Conservation (phyloP, 2,797 vertebrate genomes). For the Artibeus jamaicensis region DNA sequence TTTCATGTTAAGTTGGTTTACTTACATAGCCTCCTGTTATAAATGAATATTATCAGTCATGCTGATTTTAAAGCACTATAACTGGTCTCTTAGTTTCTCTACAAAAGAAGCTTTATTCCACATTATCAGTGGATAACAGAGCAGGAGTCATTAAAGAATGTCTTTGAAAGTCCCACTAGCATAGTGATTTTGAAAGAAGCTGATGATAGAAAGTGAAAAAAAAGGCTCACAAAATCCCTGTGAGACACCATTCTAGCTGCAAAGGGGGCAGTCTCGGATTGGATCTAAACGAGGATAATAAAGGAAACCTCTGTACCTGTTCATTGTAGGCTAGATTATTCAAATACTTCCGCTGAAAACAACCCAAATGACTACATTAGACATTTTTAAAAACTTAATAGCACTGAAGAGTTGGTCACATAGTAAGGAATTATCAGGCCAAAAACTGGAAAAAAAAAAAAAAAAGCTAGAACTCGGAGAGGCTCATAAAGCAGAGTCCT, state of each 20-base stretch:
- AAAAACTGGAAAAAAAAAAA: conserved; percentile 10
- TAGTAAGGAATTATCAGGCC: background rate
- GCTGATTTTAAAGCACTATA: background rate
- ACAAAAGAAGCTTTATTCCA: background rate
- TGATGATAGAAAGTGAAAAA: background rate
- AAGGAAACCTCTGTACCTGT: background rate
- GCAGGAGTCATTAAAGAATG: accelerated
- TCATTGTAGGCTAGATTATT: background rate
- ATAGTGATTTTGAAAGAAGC: background rate
- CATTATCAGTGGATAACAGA: background rate
- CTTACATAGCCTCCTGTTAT: background rate
- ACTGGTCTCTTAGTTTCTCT: background rate
- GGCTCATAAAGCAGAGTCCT: background rate
- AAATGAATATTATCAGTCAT: background rate
- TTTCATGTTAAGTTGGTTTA: background rate
- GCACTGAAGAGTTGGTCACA: background rate
- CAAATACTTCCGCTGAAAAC: background rate
- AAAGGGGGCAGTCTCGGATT: background rate
- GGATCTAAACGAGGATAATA: background rate
- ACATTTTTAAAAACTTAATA: background rate
- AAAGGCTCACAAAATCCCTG: background rate
- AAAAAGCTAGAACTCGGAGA: background rate
- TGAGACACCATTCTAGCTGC: background rate
- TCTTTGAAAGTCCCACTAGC: background rate
- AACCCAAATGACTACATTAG: background rate